Evolutionary conservation across 37 sponge, comb jelly and placozoan species (phyloP).

Genomic region (Ianthella basta): DNA sequence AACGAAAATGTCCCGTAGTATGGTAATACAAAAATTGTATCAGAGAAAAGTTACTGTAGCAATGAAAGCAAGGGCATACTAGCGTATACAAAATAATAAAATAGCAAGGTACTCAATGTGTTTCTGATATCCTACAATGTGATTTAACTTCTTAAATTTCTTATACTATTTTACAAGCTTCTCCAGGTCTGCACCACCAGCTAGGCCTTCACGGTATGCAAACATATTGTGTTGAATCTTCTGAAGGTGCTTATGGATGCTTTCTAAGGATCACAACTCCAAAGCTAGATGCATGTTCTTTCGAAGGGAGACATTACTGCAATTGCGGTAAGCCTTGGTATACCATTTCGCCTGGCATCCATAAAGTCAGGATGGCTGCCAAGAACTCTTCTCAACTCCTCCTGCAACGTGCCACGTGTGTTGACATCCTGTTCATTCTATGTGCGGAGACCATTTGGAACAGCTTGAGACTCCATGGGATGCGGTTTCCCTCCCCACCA

Average conservation of each 20-base stretch:
- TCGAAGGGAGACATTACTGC: conserved; percentile 9
- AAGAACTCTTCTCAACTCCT: conserved; percentile 33
- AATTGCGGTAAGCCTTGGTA: conserved; percentile 31
- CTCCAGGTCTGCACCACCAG: conserved; percentile 32
- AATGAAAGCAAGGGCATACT: too few species aligned
- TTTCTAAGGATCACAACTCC: conserved; percentile 20
- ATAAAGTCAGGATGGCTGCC: conserved; percentile 37
- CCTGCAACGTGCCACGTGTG: conserved; percentile 10
- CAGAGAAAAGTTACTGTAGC: too few species aligned
- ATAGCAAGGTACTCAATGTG: too few species aligned
- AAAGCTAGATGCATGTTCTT: conserved; percentile 24
- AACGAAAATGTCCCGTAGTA: too few species aligned
- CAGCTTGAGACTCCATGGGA: conserved; percentile 19
- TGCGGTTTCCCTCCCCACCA: conserved; percentile 33
- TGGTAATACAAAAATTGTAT: too few species aligned
- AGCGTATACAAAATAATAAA: too few species aligned
- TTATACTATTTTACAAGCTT: too few species aligned
- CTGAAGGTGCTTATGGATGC: conserved; percentile 27
- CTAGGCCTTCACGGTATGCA: conserved; percentile 48
- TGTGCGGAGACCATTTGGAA: conserved; percentile 30
- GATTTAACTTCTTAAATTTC: too few species aligned
- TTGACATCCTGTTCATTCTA: conserved; percentile 18
- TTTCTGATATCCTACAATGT: too few species aligned
- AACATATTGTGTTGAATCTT: conserved; percentile 39
- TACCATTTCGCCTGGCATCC: conserved; percentile 22